Evolutionary conservation across 2,113 vertebrate genomes (phyloP).

Genomic region (Xiphias gladius): DNA sequence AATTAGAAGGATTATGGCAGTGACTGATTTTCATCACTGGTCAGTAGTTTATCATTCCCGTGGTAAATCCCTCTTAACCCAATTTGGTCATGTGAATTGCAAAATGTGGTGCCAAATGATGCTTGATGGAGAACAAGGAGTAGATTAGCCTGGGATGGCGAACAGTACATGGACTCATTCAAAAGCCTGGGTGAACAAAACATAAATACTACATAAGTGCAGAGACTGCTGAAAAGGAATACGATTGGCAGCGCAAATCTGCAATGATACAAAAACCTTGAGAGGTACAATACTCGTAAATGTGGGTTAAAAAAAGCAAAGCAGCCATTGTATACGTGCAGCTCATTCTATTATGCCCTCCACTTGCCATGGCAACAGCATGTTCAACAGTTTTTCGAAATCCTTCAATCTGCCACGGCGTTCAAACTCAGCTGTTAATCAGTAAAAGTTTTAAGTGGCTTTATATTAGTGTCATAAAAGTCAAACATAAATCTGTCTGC

Average conservation of each 20-base stretch:
- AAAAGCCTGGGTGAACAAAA: conserved; percentile 67
- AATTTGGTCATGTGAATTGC: conserved; percentile 75
- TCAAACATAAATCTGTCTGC: conserved; percentile 31
- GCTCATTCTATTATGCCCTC: conserved; percentile 49
- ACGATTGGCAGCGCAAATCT: conserved; percentile 39
- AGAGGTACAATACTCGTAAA: conserved; percentile 58
- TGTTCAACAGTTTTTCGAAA: conserved; percentile 28
- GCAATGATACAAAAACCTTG: conserved; percentile 69
- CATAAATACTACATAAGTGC: conserved; percentile 59
- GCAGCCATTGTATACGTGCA: conserved; percentile 46
- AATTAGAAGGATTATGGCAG: conserved; percentile 76
- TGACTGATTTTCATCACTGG: conserved; percentile 79
- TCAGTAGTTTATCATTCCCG: conserved; percentile 79
- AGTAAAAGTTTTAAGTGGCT: conserved; percentile 51
- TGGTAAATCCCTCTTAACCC: conserved; percentile 76
- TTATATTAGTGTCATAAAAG: conserved; percentile 39
- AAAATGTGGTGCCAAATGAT: conserved; percentile 64
- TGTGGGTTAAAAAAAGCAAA: conserved; percentile 46
- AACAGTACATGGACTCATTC: conserved; percentile 45
- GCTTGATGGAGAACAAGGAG: conserved; percentile 61
- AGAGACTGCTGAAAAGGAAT: conserved; percentile 45
- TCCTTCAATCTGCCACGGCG: conserved; percentile 36
- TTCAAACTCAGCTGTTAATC: conserved; percentile 46
- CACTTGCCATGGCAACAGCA: conserved; percentile 70
- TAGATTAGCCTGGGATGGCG: conserved; percentile 61